These are phyloP conservation scores for Danio rerio DNA, from an alignment of 2,113 vertebrate genomes.

Conservation along the genomic window GRCz12tu NC_133183.1:20118501-20119000, in stretches of 20 bases:
- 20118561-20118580: slow-evolving; percentile 72
- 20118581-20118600: slow-evolving; percentile 14
- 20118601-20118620: not conserved
- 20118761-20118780: slow-evolving; percentile 5
- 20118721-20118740: slow-evolving; percentile 12
- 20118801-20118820: slow-evolving; percentile 27
- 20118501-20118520: slow-evolving; percentile 94
- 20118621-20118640: slow-evolving; percentile 8
- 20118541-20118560: slow-evolving; percentile 86
- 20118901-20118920: not conserved
- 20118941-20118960: slow-evolving; percentile 91
- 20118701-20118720: slow-evolving; percentile 17
- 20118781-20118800: slow-evolving; percentile 4
- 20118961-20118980: slow-evolving; percentile 91
- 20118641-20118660: not conserved
- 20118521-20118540: slow-evolving; percentile 85
- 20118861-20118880: slow-evolving; percentile 9
- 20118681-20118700: not conserved
- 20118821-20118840: slow-evolving; percentile 10
- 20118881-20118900: slow-evolving; percentile 25
- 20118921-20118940: slow-evolving; percentile 62
- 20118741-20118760: slow-evolving; percentile 15
- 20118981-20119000: slow-evolving; percentile 76
- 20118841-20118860: slow-evolving; percentile 23
- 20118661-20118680: slow-evolving; percentile 12